A percentile compares a stretch with the other conserved stretches of the same genome.
These are phyloP conservation scores for Hippocampus abdominalis DNA, from an alignment of 2,113 vertebrate genomes.

Conservation along the genomic window DNA sequence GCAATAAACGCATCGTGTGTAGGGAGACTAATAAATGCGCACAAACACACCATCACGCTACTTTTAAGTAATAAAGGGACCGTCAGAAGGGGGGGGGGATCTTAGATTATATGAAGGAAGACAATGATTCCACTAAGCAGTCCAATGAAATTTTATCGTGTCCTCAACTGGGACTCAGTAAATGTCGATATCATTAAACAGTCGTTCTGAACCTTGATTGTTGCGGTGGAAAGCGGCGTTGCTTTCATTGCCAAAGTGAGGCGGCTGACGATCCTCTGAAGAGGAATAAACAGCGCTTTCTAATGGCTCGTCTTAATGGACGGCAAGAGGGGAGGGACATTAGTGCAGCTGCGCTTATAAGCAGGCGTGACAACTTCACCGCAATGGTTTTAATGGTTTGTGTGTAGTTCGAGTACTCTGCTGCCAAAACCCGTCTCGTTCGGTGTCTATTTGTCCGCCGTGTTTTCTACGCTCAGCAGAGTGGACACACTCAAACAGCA, in stretches of 20 bases:
- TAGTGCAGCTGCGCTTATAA: too few relatives aligned
- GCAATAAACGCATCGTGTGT: slow-evolving; percentile 40
- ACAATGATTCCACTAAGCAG: slow-evolving; percentile 46
- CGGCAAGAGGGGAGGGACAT: slow-evolving; percentile 7
- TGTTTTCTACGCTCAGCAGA: too few relatives aligned
- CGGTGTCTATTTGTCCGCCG: too few relatives aligned
- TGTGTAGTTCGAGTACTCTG: neutral
- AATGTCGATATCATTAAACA: slow-evolving; percentile 59
- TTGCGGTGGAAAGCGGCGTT: neutral
- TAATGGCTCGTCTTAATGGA: slow-evolving; percentile 38
- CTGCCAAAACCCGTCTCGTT: too few relatives aligned
- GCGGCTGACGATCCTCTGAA: slow-evolving; percentile 38
- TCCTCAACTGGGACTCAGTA: slow-evolving; percentile 52
- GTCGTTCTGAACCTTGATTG: slow-evolving; percentile 20
- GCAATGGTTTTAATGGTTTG: neutral
- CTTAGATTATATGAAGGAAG: slow-evolving; percentile 59
- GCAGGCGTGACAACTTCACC: neutral
- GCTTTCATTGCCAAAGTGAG: slow-evolving; percentile 8
- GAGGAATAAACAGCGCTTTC: slow-evolving; percentile 53
- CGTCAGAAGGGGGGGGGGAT: slow-evolving; percentile 26
- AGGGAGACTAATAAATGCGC: slow-evolving; percentile 46
- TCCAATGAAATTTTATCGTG: slow-evolving; percentile 60
- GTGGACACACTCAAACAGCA: too few relatives aligned
- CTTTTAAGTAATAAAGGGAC: slow-evolving; percentile 49
- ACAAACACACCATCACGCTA: slow-evolving; percentile 29